phyloP scores from a whole-genome alignment of 2,888 invertebrate genomes.

The Ennomos erosarius region DNA sequence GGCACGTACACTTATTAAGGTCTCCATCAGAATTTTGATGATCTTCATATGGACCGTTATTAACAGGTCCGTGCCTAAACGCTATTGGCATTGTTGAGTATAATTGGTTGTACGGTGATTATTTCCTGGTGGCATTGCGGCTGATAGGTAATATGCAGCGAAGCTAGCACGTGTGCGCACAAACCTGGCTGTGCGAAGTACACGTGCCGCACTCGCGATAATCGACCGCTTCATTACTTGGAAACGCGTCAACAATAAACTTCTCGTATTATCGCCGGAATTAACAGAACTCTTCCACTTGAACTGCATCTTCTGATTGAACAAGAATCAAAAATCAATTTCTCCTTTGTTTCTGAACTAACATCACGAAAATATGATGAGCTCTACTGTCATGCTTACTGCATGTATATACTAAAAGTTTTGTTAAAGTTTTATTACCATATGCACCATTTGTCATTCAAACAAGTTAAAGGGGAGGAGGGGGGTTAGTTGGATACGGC shows the following conservation, averaged over 20 bases:
- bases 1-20: conserved; percentile 74
- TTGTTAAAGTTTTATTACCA: too few relatives aligned
- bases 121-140: conserved; percentile 28
- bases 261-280: conserved; percentile 50
- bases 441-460: too few relatives aligned
- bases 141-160: conserved; percentile 41
- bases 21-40: conserved; percentile 60
- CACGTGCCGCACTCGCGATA: conserved; percentile 57
- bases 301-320: neutral
- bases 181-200: conserved; percentile 36
- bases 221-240: conserved; percentile 55
- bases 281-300: conserved; percentile 32
- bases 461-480: too few relatives aligned
- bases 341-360: neutral
- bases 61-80: conserved; percentile 51
- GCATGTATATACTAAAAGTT: too few relatives aligned
- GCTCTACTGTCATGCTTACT: too few relatives aligned
- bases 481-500: conserved; percentile 42
- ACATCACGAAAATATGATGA: too few relatives aligned
- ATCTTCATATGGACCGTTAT: conserved; percentile 58
- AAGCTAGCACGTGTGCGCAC: conserved; percentile 49
- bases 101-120: conserved; percentile 28
- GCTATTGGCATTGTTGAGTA: conserved; percentile 19
- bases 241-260: conserved; percentile 57
- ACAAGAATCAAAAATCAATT: neutral